Base-by-base conservation (phyloP, 2,797 vertebrate genomes). In the Phrynocephalus vlangalii region DNA sequence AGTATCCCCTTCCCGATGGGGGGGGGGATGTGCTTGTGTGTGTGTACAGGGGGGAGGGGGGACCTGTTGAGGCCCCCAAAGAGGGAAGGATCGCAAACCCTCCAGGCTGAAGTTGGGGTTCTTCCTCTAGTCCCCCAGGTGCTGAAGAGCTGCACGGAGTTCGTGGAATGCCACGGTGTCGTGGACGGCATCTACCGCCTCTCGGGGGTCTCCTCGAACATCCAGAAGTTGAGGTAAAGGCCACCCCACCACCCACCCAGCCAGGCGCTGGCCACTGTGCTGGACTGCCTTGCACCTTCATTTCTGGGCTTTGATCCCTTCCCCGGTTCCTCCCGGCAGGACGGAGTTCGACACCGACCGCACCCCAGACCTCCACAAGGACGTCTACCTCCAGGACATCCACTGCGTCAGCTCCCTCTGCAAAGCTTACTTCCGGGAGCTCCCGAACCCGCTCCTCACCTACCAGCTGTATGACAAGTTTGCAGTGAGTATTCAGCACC, bases 391-490 rank as follows among this genome's bases (percentile, higher is more conserved):
- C 78, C 98, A 99, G 97, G 98, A 99, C 95, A 98, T 99, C 89
- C 98, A 99, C 96, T 99, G 98, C 0, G 97, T 99, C 95, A 98
- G 98, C 92, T 99, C 98, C 2, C 93, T 99, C 89, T 99, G 98
- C 92, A 99, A 99, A 92, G 98, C 98, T 1, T 99, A 99, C 50
- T 99, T 99, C 97, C 95, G 98, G 83, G 98, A 99, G 92, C 97
- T 99, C 83, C 98, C 98, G 1, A 98, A 99, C 93, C 98, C 98
- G 0, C 97, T 99, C 90, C 98, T 99, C 95, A 99, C 98, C 0
- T 99, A 99, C 92, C 98, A 98, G 95, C 98, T 99, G 79, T 99
- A 99, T 0, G 98, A 99, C 96, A 98, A 98, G 93, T 99, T 99
- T 30, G 98, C 98, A 0, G 93, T 94, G 87, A 90, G 92, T 30